Conservation (phyloP, 2,113 vertebrate species). For the Laticauda laticaudata region DNA sequence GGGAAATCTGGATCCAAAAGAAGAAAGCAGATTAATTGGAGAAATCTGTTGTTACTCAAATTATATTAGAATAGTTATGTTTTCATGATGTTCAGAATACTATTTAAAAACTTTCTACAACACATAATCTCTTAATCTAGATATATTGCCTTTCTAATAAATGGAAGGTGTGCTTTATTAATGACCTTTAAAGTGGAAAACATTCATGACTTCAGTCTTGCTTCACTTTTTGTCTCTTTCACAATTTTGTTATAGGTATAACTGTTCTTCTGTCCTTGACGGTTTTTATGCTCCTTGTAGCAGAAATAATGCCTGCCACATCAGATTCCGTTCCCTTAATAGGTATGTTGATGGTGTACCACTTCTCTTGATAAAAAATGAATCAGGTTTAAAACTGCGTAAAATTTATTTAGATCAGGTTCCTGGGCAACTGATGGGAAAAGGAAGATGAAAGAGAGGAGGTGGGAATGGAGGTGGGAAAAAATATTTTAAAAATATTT, state of each 20-base stretch:
- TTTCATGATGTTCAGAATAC: not conserved
- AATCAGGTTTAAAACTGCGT: not conserved
- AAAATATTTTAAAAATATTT: not conserved
- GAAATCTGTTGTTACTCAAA: not conserved
- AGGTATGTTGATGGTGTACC: constrained; percentile 65
- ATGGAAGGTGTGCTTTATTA: constrained; percentile 17
- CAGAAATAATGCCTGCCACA: constrained; percentile 91
- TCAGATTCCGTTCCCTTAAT: constrained; percentile 90
- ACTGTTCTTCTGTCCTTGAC: constrained; percentile 90
- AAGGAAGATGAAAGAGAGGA: not conserved
- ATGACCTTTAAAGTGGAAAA: constrained; percentile 10
- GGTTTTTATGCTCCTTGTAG: constrained; percentile 90
- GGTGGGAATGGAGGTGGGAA: not conserved
- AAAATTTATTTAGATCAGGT: not conserved
- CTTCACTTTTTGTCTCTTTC: constrained; percentile 28
- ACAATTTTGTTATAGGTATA: constrained; percentile 73
- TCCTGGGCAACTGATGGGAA: not conserved
- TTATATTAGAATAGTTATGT: not conserved
- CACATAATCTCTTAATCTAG: not conserved
- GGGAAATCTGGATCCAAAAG: not conserved
- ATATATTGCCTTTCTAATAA: not conserved
- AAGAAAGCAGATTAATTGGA: not conserved
- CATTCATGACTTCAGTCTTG: not conserved
- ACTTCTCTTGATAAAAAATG: not conserved
- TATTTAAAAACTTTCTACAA: not conserved